Base-by-base conservation (phyloP, 2,888 invertebrate species). In the Iselma pallidipennis region DNA sequence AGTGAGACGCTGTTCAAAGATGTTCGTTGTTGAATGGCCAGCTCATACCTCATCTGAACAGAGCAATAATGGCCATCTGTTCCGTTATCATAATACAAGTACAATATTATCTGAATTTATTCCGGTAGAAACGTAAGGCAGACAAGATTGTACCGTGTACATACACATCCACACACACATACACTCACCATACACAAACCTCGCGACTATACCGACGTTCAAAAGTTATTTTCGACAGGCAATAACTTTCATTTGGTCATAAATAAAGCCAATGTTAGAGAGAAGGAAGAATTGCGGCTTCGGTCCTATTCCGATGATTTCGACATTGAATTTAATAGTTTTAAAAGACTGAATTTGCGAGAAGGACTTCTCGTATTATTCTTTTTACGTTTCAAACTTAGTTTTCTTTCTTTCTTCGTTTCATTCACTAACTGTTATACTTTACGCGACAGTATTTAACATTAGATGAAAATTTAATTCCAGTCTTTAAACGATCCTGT, bases 61-160 rank as follows among this genome's bases (percentile, higher is more conserved):
- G 45, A 45, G 70, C 71, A 71, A 74, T 75, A 76, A 75, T 70
- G 71, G 72, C 74, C 76, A 77, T 74, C 72, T 77, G 76, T 67
- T 71, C 67, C 69, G 70, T 76, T 76, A 74, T 76, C 76, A 73
- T 70, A 71, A 71, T 70, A 71, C 70, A 72, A 74, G 72, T 74
- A 71, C 72, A 72, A 69, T 73, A 72, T 75, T 76, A 76, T 75
- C 74, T 69, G 72, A 71, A 74, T 75, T 73, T 74, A 73, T 75
- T 74, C 73, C 62, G 55, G 64, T 60, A 54, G 45, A 23, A 45
- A 45, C 21, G 45, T 12, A 23, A 45, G 56, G 53, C 63, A 63
- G 63, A 63, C 56, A 59, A 23, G 21, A 45, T 16, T 21, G 4
- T 21, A 7, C 4, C 16, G 12, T 45, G 21, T 2, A 45, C 21